Evolutionary conservation across 2,797 vertebrate species (phyloP), one percentile per base, ranked within the genome.

Genomic region (Heteromormyrus szaboi): DNA sequence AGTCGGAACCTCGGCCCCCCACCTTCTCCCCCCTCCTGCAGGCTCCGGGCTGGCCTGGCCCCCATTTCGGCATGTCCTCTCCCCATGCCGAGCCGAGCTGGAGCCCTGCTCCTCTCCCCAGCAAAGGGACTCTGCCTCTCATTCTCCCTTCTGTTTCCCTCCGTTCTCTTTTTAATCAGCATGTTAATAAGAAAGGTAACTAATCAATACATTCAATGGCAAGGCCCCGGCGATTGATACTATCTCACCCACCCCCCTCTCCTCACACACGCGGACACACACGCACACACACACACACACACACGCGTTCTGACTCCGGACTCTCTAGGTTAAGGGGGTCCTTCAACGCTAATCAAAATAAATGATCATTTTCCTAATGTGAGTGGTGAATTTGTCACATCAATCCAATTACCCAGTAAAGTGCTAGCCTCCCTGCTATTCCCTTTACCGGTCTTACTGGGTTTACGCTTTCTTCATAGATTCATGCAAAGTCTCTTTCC

Each of bases 181-280:
- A 96, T 96, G 93, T 95, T 96, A 95, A 95, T 95, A 93, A 96
- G 93, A 95, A 96, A 92, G 93, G 95, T 94, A 95, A 96, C 91
- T 95, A 96, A 96, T 96, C 90, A 96, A 96, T 94, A 96, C 90
- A 93, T 96, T 96, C 95, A 90, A 95, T 96, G 93, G 95, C 94
- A 96, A 94, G 93, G 93, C 91, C 93, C 92, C 46, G 92, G 88
- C 90, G 94, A 96, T 94, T 95, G 95, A 93, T 95, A 96, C 95
- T 94, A 96, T 96, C 96, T 96, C 92, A 92, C 94, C 93, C 95
- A 93, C 93, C 95, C 94, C 94, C 94, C 93, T 91, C 65, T 50
- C 92, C 88, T 33, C 44, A 89, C 88, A 81, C 88, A 68, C 83
- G 83, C 89, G 91, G 90, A 91, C 62, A 12, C 68, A 46, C 87